phyloP scores from a whole-genome alignment of 2,113 vertebrate genomes.

The Rhinoptilus africanus region DNA sequence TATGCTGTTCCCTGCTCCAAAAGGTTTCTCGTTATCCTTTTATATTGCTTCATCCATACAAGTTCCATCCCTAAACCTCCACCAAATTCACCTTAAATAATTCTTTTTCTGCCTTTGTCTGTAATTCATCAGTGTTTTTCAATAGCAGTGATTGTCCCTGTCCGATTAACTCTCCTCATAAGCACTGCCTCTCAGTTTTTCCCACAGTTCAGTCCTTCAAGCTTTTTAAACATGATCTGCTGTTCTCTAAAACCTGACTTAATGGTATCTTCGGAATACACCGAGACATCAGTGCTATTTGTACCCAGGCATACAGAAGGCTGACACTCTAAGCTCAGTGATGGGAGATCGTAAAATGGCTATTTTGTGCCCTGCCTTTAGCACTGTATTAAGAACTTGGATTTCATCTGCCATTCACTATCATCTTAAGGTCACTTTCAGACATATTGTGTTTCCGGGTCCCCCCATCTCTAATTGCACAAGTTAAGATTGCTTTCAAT shows the following conservation, averaged over 20 bases:
- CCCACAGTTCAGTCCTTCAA: background rate
- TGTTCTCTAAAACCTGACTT: background rate
- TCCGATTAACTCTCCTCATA: background rate
- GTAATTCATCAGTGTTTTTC: background rate
- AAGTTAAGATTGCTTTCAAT: background rate
- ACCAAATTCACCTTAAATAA: background rate
- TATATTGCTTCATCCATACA: background rate
- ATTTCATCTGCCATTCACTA: background rate
- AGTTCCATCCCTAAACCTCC: background rate
- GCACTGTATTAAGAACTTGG: background rate
- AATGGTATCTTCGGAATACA: background rate
- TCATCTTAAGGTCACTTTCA: background rate
- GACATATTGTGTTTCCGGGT: background rate
- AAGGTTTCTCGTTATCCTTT: background rate
- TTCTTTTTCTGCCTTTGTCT: background rate
- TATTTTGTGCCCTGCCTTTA: constrained; percentile 3
- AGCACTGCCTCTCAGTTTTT: background rate
- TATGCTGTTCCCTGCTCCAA: background rate
- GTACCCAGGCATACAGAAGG: background rate
- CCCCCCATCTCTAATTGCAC: background rate
- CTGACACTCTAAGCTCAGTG: background rate
- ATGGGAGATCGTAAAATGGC: background rate
- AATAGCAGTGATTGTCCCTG: background rate
- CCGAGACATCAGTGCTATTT: background rate
- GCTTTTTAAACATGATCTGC: background rate